Percentiles rank a stretch among this genome's conserved stretches.
phyloP scores from a whole-genome alignment of 1,140 invertebrate genomes.

The Plectus sambesii region DNA sequence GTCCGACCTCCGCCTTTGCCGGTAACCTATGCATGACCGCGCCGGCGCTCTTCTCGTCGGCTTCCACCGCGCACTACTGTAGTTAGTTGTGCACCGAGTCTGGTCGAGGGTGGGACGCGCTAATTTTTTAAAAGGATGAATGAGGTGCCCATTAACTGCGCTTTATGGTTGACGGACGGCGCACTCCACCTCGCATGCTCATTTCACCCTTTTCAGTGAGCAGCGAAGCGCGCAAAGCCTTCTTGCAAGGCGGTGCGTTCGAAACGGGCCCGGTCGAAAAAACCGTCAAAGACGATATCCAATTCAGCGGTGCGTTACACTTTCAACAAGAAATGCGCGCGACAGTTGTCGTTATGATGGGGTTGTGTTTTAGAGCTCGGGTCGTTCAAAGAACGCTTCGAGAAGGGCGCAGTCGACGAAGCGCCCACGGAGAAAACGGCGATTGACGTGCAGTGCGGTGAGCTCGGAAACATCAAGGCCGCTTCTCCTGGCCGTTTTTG shows the following conservation, averaged over 20 bases:
- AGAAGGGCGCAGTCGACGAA: conserved; percentile 33
- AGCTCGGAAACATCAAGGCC: conserved; percentile 40
- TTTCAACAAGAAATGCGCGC: background rate
- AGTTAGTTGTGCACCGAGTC: conserved; percentile 18
- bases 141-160: conserved; percentile 14
- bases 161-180: conserved; percentile 27
- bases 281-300: conserved; percentile 26
- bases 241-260: conserved; percentile 36
- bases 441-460: conserved; percentile 37
- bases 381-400: conserved; percentile 41
- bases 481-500: no score
- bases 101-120: conserved; percentile 17
- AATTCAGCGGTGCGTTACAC: conserved; percentile 23
- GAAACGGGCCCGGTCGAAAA: conserved; percentile 31
- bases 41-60: background rate
- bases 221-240: conserved; percentile 34
- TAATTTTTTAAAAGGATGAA: conserved; percentile 16
- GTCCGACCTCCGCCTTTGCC: no score
- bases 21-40: no score
- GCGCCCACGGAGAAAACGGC: conserved; percentile 28
- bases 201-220: background rate
- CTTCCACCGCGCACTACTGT: conserved; percentile 1
- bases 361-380: conserved; percentile 27
- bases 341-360: background rate
- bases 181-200: conserved; percentile 22